phyloP scores from a whole-genome alignment of 2,888 invertebrate genomes.

The Zootermopsis nevadensis region DNA sequence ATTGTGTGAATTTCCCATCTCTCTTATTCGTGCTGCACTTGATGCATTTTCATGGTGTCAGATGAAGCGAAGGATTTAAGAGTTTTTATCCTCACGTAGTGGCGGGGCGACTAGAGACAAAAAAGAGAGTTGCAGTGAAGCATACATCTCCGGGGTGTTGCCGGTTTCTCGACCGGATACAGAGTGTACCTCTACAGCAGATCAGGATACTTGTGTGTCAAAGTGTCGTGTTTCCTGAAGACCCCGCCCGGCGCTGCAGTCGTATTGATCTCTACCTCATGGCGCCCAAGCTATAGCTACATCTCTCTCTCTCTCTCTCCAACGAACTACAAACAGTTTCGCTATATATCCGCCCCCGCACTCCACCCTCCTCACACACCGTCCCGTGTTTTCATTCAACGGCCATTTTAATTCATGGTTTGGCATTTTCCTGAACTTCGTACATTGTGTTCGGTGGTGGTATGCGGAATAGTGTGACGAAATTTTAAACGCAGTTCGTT shows the following conservation, averaged over 20 bases:
- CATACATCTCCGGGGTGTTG: neutral
- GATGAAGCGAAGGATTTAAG: no score
- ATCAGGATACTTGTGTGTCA: slow-evolving; percentile 2
- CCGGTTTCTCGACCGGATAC: neutral
- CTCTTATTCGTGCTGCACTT: no score
- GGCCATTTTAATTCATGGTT: neutral
- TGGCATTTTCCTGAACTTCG: neutral
- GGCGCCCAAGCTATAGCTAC: neutral
- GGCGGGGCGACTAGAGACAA: no score
- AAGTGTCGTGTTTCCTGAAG: neutral
- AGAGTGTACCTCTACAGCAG: neutral
- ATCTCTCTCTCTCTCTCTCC: neutral
- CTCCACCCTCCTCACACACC: neutral
- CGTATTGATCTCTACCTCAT: neutral
- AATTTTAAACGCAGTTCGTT: no score
- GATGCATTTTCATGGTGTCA: no score
- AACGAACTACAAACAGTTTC: neutral
- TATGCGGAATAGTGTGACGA: no score
- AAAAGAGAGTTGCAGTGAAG: no score
- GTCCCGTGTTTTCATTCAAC: slow-evolving; percentile 9
- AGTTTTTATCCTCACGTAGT: no score
- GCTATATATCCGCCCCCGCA: neutral
- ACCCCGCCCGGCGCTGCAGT: neutral
- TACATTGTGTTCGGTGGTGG: no score
- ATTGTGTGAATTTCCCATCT: no score